phyloP scores from a whole-genome alignment of 2,888 invertebrate species.

The Apamea crenata region DNA sequence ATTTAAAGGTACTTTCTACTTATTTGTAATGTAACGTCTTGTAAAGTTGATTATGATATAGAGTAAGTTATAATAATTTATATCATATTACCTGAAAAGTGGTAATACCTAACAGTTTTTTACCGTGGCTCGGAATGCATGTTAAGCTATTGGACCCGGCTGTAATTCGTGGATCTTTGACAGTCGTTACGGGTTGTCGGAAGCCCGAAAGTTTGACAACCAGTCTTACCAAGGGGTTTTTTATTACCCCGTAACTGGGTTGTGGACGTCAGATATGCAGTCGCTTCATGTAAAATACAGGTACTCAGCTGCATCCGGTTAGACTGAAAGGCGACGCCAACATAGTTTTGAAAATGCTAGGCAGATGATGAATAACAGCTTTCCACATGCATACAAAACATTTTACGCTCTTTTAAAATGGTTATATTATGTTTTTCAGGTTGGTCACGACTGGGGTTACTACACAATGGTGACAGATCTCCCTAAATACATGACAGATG shows the following conservation, averaged over 20 bases:
- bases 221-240: no score
- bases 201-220: no score
- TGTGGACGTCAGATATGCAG: no score
- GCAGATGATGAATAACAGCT: background rate
- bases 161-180: no score
- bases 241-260: no score
- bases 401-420: background rate
- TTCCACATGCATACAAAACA: background rate
- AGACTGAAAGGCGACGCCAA: no score
- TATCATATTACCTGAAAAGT: no score
- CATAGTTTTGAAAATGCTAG: no score
- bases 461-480: conserved; percentile 93
- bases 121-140: background rate
- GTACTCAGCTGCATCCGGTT: no score
- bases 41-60: background rate
- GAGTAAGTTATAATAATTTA: background rate
- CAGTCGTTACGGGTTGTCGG: no score
- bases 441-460: conserved; percentile 92
- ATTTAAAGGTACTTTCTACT: background rate
- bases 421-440: conserved; percentile 69
- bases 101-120: background rate
- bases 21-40: background rate
- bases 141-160: no score
- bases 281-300: no score
- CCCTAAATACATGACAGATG: conserved; percentile 93